Conservation (phyloP, 2,888 invertebrate species). For the Gisinianus flammeolus region DNA sequence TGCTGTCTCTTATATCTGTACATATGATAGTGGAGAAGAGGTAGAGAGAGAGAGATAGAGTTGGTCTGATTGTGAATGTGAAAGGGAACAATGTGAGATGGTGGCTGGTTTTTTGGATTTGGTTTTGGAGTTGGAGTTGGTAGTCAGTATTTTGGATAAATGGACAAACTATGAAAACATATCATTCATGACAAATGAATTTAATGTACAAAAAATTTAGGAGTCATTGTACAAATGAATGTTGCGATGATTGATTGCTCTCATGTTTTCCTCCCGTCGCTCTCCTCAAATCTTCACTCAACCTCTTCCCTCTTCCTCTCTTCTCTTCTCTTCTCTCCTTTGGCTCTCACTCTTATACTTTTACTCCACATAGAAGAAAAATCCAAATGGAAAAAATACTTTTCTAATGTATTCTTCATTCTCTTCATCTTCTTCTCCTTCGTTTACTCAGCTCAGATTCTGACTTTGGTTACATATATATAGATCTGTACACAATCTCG, state of each 20-base stretch:
- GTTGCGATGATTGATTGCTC: constrained; percentile 55
- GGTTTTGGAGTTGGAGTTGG: too few relatives aligned
- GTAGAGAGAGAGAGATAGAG: constrained; percentile 5
- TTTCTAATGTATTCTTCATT: background rate
- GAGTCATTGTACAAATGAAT: constrained; percentile 45
- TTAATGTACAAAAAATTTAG: constrained; percentile 59
- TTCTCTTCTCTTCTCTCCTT: background rate
- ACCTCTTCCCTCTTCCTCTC: background rate
- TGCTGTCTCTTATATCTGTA: background rate
- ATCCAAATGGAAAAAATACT: constrained; percentile 10
- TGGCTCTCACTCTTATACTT: background rate
- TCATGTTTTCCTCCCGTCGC: constrained; percentile 44
- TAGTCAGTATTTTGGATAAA: constrained; percentile 9
- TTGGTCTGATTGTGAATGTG: background rate
- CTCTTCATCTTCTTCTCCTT: constrained; percentile 1
- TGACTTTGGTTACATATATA: too few relatives aligned
- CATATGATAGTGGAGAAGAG: background rate
- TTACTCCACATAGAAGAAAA: constrained; percentile 1
- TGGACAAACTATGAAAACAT: constrained; percentile 44
- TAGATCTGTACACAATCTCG: background rate
- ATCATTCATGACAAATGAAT: constrained; percentile 46
- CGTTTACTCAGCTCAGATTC: too few relatives aligned
- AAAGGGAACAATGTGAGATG: too few relatives aligned
- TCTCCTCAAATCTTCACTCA: constrained; percentile 8
- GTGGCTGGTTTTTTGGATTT: too few relatives aligned